A percentile compares a stretch with the other conserved stretches of the same genome.
Conservation (phyloP, 2,888 invertebrate genomes). For the Oligia latruncula region DNA sequence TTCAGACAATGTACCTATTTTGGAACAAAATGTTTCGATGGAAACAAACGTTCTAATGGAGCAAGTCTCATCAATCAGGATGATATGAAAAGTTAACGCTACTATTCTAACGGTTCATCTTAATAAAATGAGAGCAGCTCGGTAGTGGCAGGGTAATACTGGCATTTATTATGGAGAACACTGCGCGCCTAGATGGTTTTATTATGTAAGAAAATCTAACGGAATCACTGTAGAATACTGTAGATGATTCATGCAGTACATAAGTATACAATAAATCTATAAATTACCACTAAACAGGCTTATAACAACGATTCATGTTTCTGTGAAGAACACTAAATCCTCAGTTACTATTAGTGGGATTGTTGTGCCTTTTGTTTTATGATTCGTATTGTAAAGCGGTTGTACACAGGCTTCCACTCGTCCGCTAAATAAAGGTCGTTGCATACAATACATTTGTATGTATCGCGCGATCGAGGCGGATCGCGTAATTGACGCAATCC, state of each 20-base stretch:
- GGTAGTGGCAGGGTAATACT: slow-evolving; percentile 52
- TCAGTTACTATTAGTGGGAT: slow-evolving; percentile 46
- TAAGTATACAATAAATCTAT: slow-evolving; percentile 42
- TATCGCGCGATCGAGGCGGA: slow-evolving; percentile 84
- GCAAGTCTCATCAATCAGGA: slow-evolving; percentile 39
- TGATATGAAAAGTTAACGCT: slow-evolving; percentile 38
- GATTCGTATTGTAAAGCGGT: slow-evolving; percentile 59
- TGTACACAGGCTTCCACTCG: slow-evolving; percentile 57
- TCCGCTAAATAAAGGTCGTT: slow-evolving; percentile 78
- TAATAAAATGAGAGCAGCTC: slow-evolving; percentile 45
- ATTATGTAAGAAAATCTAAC: slow-evolving; percentile 59
- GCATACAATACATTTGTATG: slow-evolving; percentile 87
- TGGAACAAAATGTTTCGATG: neutral
- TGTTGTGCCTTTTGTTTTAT: slow-evolving; percentile 58
- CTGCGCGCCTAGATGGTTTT: slow-evolving; percentile 51
- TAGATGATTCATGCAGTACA: slow-evolving; percentile 55
- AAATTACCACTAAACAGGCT: slow-evolving; percentile 31
- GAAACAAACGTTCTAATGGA: slow-evolving; percentile 19
- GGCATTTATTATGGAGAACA: slow-evolving; percentile 58
- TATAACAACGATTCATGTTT: slow-evolving; percentile 36
- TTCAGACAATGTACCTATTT: slow-evolving; percentile 3
- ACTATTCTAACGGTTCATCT: slow-evolving; percentile 35
- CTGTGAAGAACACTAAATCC: slow-evolving; percentile 36
- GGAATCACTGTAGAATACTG: slow-evolving; percentile 39
- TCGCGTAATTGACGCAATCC: slow-evolving; percentile 89